Conservation (phyloP, 1,140 invertebrate species). For the Zaprionus tsacasi region DNA sequence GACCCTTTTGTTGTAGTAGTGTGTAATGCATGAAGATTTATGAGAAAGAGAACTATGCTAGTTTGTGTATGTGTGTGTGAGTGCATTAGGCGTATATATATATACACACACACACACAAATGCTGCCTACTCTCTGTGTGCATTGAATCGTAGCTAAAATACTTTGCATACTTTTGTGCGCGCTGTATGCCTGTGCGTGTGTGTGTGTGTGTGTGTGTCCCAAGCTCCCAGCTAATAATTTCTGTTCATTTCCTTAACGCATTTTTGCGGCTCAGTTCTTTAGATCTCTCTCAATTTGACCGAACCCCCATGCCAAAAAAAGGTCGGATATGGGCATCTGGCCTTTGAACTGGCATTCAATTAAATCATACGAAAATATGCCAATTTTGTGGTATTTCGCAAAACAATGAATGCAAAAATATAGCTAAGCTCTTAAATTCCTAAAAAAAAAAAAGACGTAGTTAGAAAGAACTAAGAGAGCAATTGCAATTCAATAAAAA, state of each 20-base stretch:
- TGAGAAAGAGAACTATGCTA: conserved; percentile 28
- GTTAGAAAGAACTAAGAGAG: no score
- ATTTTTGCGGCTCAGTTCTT: conserved; percentile 45
- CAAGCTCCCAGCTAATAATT: conserved; percentile 51
- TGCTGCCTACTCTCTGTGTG: conserved; percentile 36
- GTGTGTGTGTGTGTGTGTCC: conserved; percentile 9
- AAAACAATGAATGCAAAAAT: background rate
- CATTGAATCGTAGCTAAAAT: conserved; percentile 49
- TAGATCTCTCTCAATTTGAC: conserved; percentile 6
- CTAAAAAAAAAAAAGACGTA: no score
- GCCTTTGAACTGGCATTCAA: background rate
- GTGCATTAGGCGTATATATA: conserved; percentile 17
- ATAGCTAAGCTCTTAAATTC: background rate
- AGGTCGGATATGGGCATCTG: conserved; percentile 2
- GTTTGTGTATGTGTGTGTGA: background rate
- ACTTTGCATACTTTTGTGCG: conserved; percentile 30
- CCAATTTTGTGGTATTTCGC: background rate
- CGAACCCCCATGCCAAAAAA: conserved; percentile 5
- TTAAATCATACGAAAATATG: conserved; percentile 27
- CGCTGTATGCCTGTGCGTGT: background rate
- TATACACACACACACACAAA: conserved; percentile 4
- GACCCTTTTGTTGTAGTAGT: conserved; percentile 44
- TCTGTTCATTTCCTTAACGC: conserved; percentile 57
- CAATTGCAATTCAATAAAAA: background rate
- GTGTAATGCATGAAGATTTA: conserved; percentile 71